Evolutionary conservation across 2,113 vertebrate species (phyloP).

Genomic region (Rhabdornis inornatus): DNA sequence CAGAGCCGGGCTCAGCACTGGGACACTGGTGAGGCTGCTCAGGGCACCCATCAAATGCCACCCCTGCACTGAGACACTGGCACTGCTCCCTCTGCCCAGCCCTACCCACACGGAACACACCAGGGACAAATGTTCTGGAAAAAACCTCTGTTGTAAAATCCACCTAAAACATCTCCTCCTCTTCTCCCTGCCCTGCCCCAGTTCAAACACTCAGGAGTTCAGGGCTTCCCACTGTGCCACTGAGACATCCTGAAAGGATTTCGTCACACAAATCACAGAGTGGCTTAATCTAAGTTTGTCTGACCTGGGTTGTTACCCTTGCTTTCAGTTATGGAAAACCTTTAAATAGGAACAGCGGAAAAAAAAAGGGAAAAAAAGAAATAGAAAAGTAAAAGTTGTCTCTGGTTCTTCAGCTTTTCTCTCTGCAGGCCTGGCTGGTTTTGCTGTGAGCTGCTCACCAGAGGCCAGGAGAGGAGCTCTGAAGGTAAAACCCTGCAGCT

Average conservation of each 20-base stretch:
- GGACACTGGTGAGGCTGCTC: too few relatives aligned
- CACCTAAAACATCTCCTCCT: background rate
- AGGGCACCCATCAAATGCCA: background rate
- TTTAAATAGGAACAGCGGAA: background rate
- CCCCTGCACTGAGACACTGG: rapidly evolving
- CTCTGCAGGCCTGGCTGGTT: background rate
- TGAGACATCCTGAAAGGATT: background rate
- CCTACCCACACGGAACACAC: background rate
- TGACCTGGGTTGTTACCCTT: slow-evolving; percentile 1
- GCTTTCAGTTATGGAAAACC: background rate
- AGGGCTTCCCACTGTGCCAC: background rate
- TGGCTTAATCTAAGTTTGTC: background rate
- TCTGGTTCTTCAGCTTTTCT: background rate
- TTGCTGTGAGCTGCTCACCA: background rate
- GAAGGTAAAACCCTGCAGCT: background rate
- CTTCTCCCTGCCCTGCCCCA: background rate
- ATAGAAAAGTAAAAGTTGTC: background rate
- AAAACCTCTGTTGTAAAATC: background rate
- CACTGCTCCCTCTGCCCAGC: background rate
- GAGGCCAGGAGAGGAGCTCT: background rate
- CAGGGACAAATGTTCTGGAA: background rate
- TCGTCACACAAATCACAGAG: slow-evolving; percentile 1
- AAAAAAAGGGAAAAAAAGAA: background rate
- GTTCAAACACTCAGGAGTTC: background rate
- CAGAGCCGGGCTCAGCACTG: too few relatives aligned